Evolutionary conservation across 2,888 invertebrate species (phyloP).

Genomic region (Hirtodrosophila confusa): DNA sequence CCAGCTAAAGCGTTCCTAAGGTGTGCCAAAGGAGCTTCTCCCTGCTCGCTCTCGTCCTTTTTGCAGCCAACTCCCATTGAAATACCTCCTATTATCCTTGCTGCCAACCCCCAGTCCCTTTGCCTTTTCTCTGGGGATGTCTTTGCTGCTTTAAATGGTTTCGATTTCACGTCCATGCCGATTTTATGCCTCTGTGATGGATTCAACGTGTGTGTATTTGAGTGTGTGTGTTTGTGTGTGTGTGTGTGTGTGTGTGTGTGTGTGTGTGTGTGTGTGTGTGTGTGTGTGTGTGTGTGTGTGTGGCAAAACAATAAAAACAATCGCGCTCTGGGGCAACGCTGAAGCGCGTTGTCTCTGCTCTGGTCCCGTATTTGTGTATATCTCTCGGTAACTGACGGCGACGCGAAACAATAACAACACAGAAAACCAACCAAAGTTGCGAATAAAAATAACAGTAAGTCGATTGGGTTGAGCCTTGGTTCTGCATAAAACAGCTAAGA

Average conservation of each 20-base stretch:
- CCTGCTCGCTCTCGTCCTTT: too few relatives aligned
- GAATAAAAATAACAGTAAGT: constrained; percentile 21
- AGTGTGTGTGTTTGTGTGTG: too few relatives aligned
- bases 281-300: constrained; percentile 19
- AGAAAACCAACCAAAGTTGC: constrained; percentile 4
- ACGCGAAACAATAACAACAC: constrained; percentile 52
- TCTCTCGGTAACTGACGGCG: constrained; percentile 50
- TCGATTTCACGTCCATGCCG: constrained; percentile 61
- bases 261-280: constrained; percentile 10
- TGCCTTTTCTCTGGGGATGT: constrained; percentile 38
- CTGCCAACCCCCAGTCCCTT: not conserved
- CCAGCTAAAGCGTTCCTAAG: constrained; percentile 28
- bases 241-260: too few relatives aligned
- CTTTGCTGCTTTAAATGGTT: constrained; percentile 61
- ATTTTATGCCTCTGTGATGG: constrained; percentile 63
- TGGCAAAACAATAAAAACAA: constrained; percentile 69
- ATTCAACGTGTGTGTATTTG: constrained; percentile 39
- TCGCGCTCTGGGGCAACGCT: constrained; percentile 56
- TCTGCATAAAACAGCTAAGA: constrained; percentile 24
- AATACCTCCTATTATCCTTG: not conserved
- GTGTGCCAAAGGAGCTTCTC: constrained; percentile 28
- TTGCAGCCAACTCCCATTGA: constrained; percentile 6
- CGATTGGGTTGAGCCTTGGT: constrained; percentile 24
- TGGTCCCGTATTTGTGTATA: constrained; percentile 32
- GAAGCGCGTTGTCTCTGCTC: constrained; percentile 22